These are phyloP conservation scores for Lasius fuliginosus DNA, from an alignment of 2,888 invertebrate genomes.

Conservation along the genomic window DNA sequence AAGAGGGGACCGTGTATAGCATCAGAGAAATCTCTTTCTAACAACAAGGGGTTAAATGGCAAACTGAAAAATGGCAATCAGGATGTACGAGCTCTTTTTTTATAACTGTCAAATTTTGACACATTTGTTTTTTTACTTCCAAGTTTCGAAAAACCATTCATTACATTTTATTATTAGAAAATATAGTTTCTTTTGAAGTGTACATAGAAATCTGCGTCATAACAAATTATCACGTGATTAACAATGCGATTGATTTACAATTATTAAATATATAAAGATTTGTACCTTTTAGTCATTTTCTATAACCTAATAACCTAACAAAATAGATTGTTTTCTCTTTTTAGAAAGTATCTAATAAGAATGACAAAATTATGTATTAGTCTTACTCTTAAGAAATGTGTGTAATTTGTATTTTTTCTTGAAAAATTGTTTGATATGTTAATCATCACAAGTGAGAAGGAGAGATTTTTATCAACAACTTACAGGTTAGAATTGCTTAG, in stretches of 20 bases:
- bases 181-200: neutral
- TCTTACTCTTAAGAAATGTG: neutral
- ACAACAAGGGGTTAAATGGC: constrained; percentile 17
- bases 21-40: constrained; percentile 50
- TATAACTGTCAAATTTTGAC: constrained; percentile 8
- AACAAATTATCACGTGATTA: neutral
- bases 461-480: neutral
- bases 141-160: neutral
- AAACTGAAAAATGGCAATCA: constrained; percentile 4
- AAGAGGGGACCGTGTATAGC: constrained; percentile 59
- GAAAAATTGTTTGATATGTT: neutral
- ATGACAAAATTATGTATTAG: neutral
- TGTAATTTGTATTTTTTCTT: constrained; percentile 3
- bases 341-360: neutral
- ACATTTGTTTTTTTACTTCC: neutral
- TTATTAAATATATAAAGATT: constrained; percentile 21
- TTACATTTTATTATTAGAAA: neutral
- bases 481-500: neutral
- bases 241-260: neutral
- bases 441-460: neutral
- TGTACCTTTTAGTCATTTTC: neutral
- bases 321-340: neutral
- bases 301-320: constrained; percentile 43
- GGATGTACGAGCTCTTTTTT: neutral
- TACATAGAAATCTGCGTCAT: neutral